These are phyloP conservation scores for Monochamus alternatus DNA, from an alignment of 2,888 invertebrate genomes.

Conservation along the genomic window DNA sequence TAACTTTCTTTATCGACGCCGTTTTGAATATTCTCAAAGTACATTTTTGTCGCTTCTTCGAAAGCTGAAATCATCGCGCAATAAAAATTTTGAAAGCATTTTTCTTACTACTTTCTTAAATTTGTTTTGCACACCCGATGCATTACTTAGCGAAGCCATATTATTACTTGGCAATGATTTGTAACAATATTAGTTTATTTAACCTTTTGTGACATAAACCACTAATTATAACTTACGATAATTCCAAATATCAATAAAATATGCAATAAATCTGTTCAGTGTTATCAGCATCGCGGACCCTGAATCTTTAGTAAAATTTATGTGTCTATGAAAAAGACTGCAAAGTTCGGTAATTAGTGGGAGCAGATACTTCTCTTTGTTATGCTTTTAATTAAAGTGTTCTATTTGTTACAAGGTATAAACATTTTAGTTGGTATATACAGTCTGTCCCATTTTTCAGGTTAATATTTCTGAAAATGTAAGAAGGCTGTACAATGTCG, in stretches of 20 bases:
- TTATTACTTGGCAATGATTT: not conserved
- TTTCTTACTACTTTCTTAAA: too few species aligned
- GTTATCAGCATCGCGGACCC: slow-evolving; percentile 12
- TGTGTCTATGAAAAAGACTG: not conserved
- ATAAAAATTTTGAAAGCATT: too few species aligned
- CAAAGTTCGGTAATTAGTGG: too few species aligned
- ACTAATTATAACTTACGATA: slow-evolving; percentile 10
- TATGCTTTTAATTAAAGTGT: too few species aligned
- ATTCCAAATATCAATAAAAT: slow-evolving; percentile 23
- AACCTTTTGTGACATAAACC: slow-evolving; percentile 20
- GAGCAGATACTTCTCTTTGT: too few species aligned
- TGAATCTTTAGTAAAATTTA: not conserved
- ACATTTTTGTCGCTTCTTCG: too few species aligned
- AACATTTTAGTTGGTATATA: slow-evolving; percentile 1
- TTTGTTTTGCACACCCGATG: not conserved
- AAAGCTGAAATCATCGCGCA: too few species aligned
- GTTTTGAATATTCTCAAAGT: too few species aligned
- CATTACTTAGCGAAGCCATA: not conserved
- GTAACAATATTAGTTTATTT: slow-evolving; percentile 6
- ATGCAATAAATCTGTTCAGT: slow-evolving; percentile 14
- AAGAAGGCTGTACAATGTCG: too few species aligned
- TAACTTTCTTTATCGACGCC: too few species aligned
- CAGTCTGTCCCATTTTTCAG: too few species aligned
- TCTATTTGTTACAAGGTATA: not conserved
- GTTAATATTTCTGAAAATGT: too few species aligned